Conservation (phyloP, 2,797 vertebrate species). For the Alca torda region DNA sequence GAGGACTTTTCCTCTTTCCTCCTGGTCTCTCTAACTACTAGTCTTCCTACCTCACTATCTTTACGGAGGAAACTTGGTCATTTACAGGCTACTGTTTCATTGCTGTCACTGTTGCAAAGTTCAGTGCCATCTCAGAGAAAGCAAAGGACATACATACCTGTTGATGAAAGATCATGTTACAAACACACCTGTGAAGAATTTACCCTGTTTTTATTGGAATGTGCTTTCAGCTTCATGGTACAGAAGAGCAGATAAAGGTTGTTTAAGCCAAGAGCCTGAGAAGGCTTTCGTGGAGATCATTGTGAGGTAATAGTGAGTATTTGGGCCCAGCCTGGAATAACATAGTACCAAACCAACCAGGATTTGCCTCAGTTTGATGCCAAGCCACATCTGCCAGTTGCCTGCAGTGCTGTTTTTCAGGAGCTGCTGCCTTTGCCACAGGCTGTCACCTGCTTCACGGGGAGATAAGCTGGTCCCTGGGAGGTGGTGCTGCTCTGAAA, state of each 20-base stretch:
- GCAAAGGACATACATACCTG: background rate
- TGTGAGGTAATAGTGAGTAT: background rate
- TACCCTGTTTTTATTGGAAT: background rate
- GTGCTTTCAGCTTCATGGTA: background rate
- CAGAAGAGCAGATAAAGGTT: background rate
- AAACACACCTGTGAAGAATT: background rate
- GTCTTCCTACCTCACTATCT: background rate
- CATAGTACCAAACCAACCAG: background rate
- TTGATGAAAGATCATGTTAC: background rate
- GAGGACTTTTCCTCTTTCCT: background rate
- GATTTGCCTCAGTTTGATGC: background rate
- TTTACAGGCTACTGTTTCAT: background rate
- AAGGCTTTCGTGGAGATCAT: background rate
- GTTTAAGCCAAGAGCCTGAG: background rate
- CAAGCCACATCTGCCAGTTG: background rate
- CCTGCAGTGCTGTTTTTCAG: background rate
- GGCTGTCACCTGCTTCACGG: accelerated
- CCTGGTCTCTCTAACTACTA: background rate
- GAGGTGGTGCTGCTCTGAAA: background rate
- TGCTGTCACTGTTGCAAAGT: background rate
- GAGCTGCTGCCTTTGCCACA: background rate
- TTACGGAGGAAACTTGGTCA: background rate
- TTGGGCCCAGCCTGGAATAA: background rate
- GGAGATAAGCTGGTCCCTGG: background rate
- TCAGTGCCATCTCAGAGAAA: background rate